phyloP scores from a whole-genome alignment of 2,113 vertebrate species.

The Notarius quadriscutis region DNA sequence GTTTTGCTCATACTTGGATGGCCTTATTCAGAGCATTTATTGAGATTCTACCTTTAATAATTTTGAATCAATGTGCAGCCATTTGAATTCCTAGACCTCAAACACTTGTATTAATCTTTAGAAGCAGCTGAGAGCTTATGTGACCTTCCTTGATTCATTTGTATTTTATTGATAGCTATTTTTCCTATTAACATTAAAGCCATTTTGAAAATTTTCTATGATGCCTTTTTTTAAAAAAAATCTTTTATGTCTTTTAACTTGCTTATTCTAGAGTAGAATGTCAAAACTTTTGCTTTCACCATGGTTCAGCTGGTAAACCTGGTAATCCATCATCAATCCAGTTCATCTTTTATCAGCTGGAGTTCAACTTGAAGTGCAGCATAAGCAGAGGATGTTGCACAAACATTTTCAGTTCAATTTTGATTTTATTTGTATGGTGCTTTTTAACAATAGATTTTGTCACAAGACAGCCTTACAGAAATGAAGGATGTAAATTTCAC shows the following conservation, averaged over 20 bases:
- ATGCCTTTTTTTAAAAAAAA: background rate
- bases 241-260: background rate
- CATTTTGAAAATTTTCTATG: background rate
- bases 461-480: background rate
- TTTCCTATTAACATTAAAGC: background rate
- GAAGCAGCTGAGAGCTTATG: background rate
- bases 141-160: background rate
- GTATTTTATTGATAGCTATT: background rate
- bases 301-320: background rate
- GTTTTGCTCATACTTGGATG: background rate
- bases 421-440: background rate
- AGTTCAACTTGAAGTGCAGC: background rate
- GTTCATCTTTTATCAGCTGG: background rate
- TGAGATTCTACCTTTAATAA: background rate
- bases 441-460: background rate
- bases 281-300: background rate
- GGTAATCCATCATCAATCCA: background rate
- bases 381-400: background rate
- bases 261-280: background rate
- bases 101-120: background rate
- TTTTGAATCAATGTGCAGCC: background rate
- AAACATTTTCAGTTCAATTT: background rate
- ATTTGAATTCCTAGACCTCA: constrained; percentile 1
- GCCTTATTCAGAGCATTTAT: background rate
- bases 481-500: no score